Conservation (phyloP, 2,113 vertebrate genomes). For the Protomyctophum bolini region DNA sequence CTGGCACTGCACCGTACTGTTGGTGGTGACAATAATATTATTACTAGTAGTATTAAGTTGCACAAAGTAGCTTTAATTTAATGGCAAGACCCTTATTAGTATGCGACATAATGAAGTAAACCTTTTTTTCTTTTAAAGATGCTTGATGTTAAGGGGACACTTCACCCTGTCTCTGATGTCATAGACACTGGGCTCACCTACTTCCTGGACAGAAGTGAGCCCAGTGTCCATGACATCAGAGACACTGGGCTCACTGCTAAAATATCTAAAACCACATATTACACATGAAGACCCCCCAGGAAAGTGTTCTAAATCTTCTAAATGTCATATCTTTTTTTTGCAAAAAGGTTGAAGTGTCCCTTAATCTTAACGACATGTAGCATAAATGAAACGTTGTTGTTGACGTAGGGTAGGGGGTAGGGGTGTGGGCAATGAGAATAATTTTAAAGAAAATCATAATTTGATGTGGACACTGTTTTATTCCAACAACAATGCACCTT, state of each 20-base stretch:
- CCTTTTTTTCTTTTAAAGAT: slow-evolving; percentile 9
- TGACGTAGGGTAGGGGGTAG: slow-evolving; percentile 21
- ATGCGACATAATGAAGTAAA: slow-evolving; percentile 16
- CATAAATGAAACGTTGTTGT: slow-evolving; percentile 39
- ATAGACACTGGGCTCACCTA: no score
- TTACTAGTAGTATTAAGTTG: slow-evolving; percentile 28
- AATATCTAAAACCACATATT: no score
- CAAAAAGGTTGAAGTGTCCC: no score
- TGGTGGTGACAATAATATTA: slow-evolving; percentile 23
- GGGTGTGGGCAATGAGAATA: background rate
- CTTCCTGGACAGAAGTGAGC: no score
- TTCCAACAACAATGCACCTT: slow-evolving; percentile 26
- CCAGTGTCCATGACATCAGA: no score
- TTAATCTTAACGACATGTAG: slow-evolving; percentile 35
- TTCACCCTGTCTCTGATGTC: no score
- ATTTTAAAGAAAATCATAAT: slow-evolving; percentile 40
- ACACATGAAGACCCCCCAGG: no score
- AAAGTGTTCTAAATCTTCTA: no score
- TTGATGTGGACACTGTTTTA: slow-evolving; percentile 50
- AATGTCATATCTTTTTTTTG: no score
- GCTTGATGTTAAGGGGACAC: background rate
- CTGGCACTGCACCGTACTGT: slow-evolving; percentile 27
- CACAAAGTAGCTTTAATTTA: slow-evolving; percentile 61
- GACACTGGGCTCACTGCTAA: no score
- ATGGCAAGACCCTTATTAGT: slow-evolving; percentile 1